These are phyloP conservation scores for Petrocephalus microphthalmus DNA, from an alignment of 2,113 vertebrate species.

Conservation along the genomic window DNA sequence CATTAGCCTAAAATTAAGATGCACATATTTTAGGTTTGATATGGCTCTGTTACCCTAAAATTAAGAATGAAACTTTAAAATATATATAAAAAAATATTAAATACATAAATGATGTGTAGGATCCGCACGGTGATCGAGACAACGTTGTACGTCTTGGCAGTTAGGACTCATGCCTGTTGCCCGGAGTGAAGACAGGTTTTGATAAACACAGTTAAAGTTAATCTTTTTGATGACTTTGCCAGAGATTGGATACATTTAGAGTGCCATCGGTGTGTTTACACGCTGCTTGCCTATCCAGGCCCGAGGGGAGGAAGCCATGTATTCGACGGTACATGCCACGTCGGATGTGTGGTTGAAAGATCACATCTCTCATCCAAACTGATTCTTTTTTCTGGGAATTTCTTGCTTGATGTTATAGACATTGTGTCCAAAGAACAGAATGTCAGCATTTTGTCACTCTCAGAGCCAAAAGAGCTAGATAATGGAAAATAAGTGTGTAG, in stretches of 20 bases:
- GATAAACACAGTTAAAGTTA: not conserved
- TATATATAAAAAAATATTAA: not conserved
- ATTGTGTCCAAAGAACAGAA: not conserved
- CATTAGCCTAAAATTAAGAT: not conserved
- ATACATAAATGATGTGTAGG: not conserved
- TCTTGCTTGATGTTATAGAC: not conserved
- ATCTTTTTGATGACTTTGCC: not conserved
- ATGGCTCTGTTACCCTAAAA: not conserved
- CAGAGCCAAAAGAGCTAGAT: constrained; percentile 10
- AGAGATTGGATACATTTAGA: not conserved
- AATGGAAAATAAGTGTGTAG: constrained; percentile 24
- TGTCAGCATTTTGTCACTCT: not conserved
- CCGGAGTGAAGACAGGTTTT: not conserved
- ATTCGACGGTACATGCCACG: not conserved
- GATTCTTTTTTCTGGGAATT: not conserved
- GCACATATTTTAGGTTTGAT: no score
- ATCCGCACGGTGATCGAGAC: not conserved
- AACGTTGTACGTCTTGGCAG: no score
- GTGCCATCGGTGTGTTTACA: not conserved
- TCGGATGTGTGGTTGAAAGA: not conserved
- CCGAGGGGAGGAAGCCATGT: not conserved
- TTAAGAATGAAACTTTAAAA: not conserved
- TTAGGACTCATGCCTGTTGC: not conserved
- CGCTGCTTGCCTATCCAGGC: not conserved
- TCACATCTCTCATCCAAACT: not conserved